These are phyloP conservation scores for Syngnathus rostellatus DNA, from an alignment of 2,797 vertebrate species.

Conservation along the genomic window DNA sequence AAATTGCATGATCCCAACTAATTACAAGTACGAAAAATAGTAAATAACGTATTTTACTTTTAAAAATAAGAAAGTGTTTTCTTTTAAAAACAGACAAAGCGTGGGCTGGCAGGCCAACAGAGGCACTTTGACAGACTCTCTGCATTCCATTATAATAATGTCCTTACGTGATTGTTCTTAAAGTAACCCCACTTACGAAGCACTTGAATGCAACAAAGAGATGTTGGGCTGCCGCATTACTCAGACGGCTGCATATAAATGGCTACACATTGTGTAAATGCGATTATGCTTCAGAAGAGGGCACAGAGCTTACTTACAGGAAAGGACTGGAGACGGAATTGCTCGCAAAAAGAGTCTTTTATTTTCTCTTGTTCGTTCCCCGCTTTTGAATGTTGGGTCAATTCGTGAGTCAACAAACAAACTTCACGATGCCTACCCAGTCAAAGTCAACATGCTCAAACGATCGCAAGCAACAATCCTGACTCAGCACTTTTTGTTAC, in stretches of 20 bases:
- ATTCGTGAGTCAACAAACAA: too few relatives aligned
- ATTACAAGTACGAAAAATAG: not conserved
- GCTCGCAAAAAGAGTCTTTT: not conserved
- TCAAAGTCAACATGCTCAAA: not conserved
- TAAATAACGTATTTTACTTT: not conserved
- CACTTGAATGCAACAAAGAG: slow-evolving; percentile 30
- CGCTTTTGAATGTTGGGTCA: not conserved
- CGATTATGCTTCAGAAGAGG: slow-evolving; percentile 42
- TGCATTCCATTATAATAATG: slow-evolving; percentile 15
- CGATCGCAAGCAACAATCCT: too few relatives aligned
- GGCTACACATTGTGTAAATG: slow-evolving; percentile 26
- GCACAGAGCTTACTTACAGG: slow-evolving; percentile 19
- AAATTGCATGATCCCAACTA: not conserved
- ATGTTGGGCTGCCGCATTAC: slow-evolving; percentile 31
- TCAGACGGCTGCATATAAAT: slow-evolving; percentile 17
- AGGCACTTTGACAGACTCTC: slow-evolving; percentile 14
- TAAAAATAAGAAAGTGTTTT: not conserved
- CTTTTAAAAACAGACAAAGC: not conserved
- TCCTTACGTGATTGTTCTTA: slow-evolving; percentile 30
- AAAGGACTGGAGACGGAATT: slow-evolving; percentile 25
- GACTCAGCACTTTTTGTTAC: too few relatives aligned
- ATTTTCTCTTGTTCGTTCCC: not conserved
- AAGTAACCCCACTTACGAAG: slow-evolving; percentile 33
- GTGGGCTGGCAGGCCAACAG: not conserved
- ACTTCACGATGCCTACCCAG: not conserved